Evolutionary conservation across 2,797 vertebrate genomes (phyloP), one percentile per base, ranked within the genome.

Genomic region (Falco cherrug): DNA sequence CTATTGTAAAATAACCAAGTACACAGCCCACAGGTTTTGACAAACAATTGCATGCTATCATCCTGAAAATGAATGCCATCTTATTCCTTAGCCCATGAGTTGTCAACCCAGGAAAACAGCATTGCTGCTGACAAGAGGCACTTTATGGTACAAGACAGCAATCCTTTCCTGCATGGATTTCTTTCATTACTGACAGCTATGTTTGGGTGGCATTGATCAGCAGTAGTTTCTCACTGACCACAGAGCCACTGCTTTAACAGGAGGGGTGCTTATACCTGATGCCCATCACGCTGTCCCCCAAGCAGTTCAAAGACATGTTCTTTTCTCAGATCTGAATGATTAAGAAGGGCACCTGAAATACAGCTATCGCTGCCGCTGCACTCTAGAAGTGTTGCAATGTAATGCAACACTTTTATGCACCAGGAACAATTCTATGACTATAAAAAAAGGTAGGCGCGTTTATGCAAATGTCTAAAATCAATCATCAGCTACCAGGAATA

Each of bases 331-430:
- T 90, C 78, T 84, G 67, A 93, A 81, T 69, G 79, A 92, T 90
- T 67, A 92, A 87, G 76, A 87, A 96, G 60, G 53, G 64, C 48
- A 73, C 59, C 86, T 93, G 92, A 83, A 95, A 93, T 53, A 50
- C 1, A 90, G 79, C 73, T 56, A 37, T 87, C 11, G 9, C 82
- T 96, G 54, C 56, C 0, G 0, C 60, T 60, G 78, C 63, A 25
- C 48, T 87, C 73, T 8, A 16, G 48, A 94, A 87, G n/a, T 3
- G 29, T 39, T 71, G 33, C 15, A 19, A 45, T 75, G 74, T 35
- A 69, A 53, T 63, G 33, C 79, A 92, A 93, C 37, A n/a, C 20
- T 75, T 80, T 22, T 14, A 68, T 33, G 63, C 20, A 77, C 37
- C 50, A 90, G 89, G 80, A 94, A 84, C 7, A 1, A 73, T 75